A percentile compares a stretch with the other conserved stretches of the same genome.
These are phyloP conservation scores for Galerucella calmariensis DNA, from an alignment of 2,888 invertebrate genomes.

Conservation along the genomic window DNA sequence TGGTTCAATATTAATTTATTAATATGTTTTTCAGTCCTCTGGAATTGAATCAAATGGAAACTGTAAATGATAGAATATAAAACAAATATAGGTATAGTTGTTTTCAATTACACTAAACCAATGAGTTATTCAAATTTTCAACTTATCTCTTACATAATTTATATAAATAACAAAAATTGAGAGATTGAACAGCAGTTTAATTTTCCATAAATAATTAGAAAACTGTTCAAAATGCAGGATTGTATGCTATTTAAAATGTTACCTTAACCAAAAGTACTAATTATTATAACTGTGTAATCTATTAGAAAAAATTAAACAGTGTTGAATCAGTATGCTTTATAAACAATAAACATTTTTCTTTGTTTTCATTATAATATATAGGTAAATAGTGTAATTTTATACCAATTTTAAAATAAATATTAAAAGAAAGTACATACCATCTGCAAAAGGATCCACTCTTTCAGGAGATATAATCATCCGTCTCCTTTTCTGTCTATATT, in stretches of 20 bases:
- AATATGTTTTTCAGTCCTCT: no score
- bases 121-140: constrained; percentile 5
- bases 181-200: neutral
- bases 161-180: neutral
- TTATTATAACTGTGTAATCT: no score
- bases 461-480: constrained; percentile 97
- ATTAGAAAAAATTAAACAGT: neutral
- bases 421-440: constrained; percentile 76
- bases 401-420: neutral
- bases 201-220: neutral
- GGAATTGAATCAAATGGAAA: no score
- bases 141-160: neutral
- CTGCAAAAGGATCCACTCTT: constrained; percentile 96
- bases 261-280: no score
- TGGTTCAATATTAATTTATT: no score
- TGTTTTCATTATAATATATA: neutral
- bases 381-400: neutral
- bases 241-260: no score
- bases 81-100: no score
- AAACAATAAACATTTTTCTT: neutral
- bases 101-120: neutral
- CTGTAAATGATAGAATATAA: no score
- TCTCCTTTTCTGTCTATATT: constrained; percentile 90
- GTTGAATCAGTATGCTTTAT: neutral
- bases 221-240: neutral